These are phyloP conservation scores for Phalanger gymnotis DNA, from an alignment of 2,797 vertebrate genomes.

Conservation along the genomic window DNA sequence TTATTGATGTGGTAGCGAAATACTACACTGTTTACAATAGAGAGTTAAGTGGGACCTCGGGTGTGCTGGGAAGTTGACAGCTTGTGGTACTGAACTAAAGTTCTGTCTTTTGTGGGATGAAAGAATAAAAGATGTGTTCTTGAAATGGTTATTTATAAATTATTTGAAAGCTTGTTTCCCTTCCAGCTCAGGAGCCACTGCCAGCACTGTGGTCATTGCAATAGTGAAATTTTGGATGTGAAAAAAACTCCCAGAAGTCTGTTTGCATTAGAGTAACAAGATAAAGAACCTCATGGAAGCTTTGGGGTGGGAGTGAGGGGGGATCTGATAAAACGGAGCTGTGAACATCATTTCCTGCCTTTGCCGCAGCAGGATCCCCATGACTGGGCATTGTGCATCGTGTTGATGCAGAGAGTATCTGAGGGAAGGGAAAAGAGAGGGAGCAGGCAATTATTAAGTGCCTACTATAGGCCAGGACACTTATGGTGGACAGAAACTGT, in stretches of 20 bases:
- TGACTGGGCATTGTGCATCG: neutral
- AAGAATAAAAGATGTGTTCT: constrained; percentile 82
- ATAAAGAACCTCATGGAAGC: constrained; percentile 74
- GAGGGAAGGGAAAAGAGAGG: neutral
- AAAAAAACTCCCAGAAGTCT: constrained; percentile 77
- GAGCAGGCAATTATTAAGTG: neutral
- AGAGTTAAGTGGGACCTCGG: constrained; percentile 81
- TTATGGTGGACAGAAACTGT: accelerated
- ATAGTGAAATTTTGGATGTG: constrained; percentile 79
- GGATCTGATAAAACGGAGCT: constrained; percentile 63
- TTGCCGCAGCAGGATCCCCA: constrained; percentile 55
- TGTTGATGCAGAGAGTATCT: neutral
- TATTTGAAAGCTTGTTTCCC: constrained; percentile 82
- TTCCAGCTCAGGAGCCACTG: constrained; percentile 77
- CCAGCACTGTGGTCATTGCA: constrained; percentile 77
- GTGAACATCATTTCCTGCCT: constrained; percentile 46
- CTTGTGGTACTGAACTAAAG: constrained; percentile 81
- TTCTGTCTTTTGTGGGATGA: constrained; percentile 83
- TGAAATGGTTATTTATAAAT: constrained; percentile 85
- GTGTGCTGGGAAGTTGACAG: constrained; percentile 83
- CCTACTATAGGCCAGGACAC: accelerated
- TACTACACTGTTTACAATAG: constrained; percentile 84
- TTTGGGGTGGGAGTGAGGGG: constrained; percentile 1
- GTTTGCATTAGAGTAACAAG: constrained; percentile 82
- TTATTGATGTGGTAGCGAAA: constrained; percentile 84